Base-by-base conservation (phyloP, 2,888 invertebrate species). In the Azorinus chamasolen region DNA sequence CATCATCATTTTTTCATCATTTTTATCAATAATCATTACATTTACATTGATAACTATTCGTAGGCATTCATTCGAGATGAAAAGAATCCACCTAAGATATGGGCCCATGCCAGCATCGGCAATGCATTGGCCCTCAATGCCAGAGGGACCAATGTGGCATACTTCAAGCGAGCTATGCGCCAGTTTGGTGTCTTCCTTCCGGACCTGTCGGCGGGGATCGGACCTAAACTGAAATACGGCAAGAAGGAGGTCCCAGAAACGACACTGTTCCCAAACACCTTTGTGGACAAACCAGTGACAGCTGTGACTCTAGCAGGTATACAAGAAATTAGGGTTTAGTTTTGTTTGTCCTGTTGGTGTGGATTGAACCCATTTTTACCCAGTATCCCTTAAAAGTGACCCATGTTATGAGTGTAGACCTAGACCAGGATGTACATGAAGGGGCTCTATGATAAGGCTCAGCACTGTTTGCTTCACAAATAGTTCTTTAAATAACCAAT, bases 171-270 rank as follows among this genome's bases (percentile, higher is more conserved):
- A 18, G 79, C 87, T 10, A 85, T 87, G 81, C 69, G 90, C 16
- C 90, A 90, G 75, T 90, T 91, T 71, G 91, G 91, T 1, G 77
- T 82, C 1, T 80, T 83, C 39, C 71, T 89, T 4, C 85, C 85
- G 8, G 65, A 79, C 18, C 50, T 84, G 10, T 85, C 88, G 48
- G 64, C 82, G 41, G 89, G 89, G 0, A 86, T 89, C 4, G 88
- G 89, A 2, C 58, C 83, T 10, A 63, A 46, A 12, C 78, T 88
- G 10, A 55, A 72, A 0, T 54, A 71, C 14, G 79, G 79, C 8
- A 65, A 57, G 37, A 65, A 70, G 4, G 64, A 65, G 16, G 61
- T 61, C 27, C 57, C 63, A 1, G 32, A 80, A 14, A 84, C 78
- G 10, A 55, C 83, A 8, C 48, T 88, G 4, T 74, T 64, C 27